Evolutionary conservation across 64 coral and sea anemone genomes (phyloP).

Genomic region (Dendrophyllia cribrosa): DNA sequence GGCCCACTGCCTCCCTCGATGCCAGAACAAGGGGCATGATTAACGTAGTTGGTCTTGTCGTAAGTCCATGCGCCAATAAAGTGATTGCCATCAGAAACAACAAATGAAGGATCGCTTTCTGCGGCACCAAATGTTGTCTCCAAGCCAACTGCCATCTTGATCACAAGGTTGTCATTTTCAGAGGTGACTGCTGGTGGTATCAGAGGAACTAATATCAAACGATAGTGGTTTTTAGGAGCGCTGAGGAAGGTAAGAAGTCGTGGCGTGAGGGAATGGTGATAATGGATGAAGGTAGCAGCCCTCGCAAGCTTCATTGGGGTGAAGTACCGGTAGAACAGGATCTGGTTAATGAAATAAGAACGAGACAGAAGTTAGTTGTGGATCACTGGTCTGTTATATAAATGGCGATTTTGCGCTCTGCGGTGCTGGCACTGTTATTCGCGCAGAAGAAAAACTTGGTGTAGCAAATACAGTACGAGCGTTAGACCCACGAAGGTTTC

Average conservation of each 20-base stretch:
- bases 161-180: neutral
- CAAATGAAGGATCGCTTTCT: neutral
- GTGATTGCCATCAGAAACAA: conserved; percentile 13
- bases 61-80: conserved; percentile 25
- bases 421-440: too few relatives aligned
- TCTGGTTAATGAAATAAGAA: too few relatives aligned
- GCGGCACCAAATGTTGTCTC: neutral
- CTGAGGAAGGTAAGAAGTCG: conserved; percentile 2
- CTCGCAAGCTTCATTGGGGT: neutral
- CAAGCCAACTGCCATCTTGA: conserved; percentile 49
- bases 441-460: too few relatives aligned
- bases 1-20: conserved; percentile 32
- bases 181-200: neutral
- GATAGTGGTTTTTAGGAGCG: neutral
- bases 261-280: neutral
- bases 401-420: too few relatives aligned
- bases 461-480: too few relatives aligned
- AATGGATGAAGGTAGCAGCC: neutral
- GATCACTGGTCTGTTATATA: too few relatives aligned
- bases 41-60: conserved; percentile 1
- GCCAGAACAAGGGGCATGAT: neutral
- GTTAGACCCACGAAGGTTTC: too few relatives aligned
- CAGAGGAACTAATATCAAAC: conserved; percentile 1
- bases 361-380: too few relatives aligned
- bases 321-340: neutral